Evolutionary conservation across 2,888 invertebrate genomes (phyloP).

Genomic region (Merodon equestris): DNA sequence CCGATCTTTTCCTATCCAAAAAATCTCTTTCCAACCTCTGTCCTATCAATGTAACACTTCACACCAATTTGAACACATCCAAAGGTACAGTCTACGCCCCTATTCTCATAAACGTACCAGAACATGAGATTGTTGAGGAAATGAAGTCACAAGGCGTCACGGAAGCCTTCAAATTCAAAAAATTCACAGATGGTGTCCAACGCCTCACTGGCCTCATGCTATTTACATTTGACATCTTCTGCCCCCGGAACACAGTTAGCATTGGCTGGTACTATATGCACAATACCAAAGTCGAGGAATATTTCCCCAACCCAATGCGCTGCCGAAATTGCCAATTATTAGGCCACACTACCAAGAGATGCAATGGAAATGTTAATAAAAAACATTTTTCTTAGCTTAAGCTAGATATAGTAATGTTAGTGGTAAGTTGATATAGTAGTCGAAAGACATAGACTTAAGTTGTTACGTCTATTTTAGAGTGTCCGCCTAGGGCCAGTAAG

Average conservation of each 20-base stretch:
- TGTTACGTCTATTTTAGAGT: too few species aligned
- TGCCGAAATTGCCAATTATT: slow-evolving; percentile 60
- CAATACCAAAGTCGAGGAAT: slow-evolving; percentile 40
- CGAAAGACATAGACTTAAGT: too few species aligned
- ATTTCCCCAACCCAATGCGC: slow-evolving; percentile 59
- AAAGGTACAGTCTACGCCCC: slow-evolving; percentile 29
- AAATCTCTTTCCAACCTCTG: too few species aligned
- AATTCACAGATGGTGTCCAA: slow-evolving; percentile 10
- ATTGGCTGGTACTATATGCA: slow-evolving; percentile 1
- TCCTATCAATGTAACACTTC: too few species aligned
- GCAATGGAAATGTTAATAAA: too few species aligned
- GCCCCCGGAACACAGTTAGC: not conserved
- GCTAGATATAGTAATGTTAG: too few species aligned
- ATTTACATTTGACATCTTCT: slow-evolving; percentile 12
- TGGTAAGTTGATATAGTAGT: too few species aligned
- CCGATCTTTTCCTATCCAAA: not conserved
- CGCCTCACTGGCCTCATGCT: slow-evolving; percentile 8
- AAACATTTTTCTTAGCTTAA: too few species aligned
- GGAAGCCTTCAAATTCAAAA: slow-evolving; percentile 10
- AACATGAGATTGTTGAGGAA: slow-evolving; percentile 13
- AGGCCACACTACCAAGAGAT: slow-evolving; percentile 54
- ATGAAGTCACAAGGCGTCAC: slow-evolving; percentile 26
- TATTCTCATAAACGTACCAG: slow-evolving; percentile 14
- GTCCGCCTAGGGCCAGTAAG: too few species aligned
- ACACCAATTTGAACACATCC: too few species aligned